These are phyloP conservation scores for Tonatia bakeri DNA, from an alignment of 2,113 vertebrate species.

Conservation along the genomic window DNA sequence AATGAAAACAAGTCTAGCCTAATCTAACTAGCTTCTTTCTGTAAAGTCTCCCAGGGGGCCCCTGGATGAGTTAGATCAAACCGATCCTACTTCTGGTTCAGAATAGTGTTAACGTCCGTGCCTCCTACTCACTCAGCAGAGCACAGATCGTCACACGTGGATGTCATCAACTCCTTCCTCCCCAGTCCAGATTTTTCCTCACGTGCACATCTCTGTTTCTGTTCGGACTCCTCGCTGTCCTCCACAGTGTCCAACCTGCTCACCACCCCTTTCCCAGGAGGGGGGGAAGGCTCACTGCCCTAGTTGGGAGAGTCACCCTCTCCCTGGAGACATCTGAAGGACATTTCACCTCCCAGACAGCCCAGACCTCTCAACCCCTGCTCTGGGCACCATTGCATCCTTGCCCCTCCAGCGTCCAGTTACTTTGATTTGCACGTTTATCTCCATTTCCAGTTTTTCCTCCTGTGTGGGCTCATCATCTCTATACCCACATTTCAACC, in stretches of 20 bases:
- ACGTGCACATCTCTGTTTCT: background rate
- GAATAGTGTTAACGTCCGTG: background rate
- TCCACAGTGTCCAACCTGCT: accelerated
- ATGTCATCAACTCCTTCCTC: background rate
- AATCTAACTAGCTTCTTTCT: background rate
- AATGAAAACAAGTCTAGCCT: background rate
- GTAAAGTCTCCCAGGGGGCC: background rate
- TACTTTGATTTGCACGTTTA: background rate
- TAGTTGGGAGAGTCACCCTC: background rate
- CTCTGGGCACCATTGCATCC: background rate
- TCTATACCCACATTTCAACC: background rate
- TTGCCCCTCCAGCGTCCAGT: background rate
- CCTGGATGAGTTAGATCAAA: background rate
- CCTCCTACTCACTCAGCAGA: background rate
- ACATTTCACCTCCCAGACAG: background rate
- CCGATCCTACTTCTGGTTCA: background rate
- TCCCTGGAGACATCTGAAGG: background rate
- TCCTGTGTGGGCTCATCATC: background rate
- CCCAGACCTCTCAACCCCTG: background rate
- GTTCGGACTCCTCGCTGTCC: background rate
- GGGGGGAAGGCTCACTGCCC: background rate
- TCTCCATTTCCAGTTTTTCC: background rate
- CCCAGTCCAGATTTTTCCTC: background rate
- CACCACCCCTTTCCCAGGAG: background rate
- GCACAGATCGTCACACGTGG: background rate